Evolutionary conservation across 2,113 vertebrate genomes (phyloP).

Genomic region (Piaya cayana): DNA sequence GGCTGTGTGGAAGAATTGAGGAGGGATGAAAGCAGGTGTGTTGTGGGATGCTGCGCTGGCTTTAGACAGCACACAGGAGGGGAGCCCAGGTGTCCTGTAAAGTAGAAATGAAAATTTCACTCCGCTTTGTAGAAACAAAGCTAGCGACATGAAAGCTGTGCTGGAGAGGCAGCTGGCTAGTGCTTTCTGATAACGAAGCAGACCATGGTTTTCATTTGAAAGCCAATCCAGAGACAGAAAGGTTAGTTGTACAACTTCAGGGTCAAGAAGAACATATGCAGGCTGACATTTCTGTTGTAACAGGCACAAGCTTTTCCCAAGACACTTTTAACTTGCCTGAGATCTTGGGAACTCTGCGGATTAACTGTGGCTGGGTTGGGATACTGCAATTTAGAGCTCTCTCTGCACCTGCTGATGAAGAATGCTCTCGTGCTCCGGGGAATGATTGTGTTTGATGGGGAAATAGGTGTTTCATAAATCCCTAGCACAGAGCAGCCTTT

Average conservation of each 20-base stretch:
- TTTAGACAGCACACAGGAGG: neutral
- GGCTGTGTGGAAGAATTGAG: neutral
- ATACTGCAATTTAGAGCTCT: neutral
- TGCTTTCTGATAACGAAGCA: neutral
- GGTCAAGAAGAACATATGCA: constrained; percentile 35
- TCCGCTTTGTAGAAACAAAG: neutral
- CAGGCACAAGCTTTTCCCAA: constrained; percentile 19
- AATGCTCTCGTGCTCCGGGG: neutral
- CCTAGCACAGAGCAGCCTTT: neutral
- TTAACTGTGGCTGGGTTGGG: neutral
- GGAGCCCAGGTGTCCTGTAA: neutral
- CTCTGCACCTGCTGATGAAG: neutral
- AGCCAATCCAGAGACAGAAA: constrained; percentile 13
- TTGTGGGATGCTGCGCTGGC: neutral
- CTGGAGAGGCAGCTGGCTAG: neutral
- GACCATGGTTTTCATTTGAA: neutral
- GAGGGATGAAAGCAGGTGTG: neutral
- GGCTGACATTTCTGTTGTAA: constrained; percentile 44
- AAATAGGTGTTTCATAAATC: neutral
- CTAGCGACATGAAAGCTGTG: neutral
- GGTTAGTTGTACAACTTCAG: constrained; percentile 26
- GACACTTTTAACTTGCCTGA: neutral
- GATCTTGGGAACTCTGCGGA: neutral
- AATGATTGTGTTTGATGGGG: neutral
- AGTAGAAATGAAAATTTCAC: neutral